Evolutionary conservation across 2,113 vertebrate species (phyloP).

Genomic region (Dascyllus trimaculatus): DNA sequence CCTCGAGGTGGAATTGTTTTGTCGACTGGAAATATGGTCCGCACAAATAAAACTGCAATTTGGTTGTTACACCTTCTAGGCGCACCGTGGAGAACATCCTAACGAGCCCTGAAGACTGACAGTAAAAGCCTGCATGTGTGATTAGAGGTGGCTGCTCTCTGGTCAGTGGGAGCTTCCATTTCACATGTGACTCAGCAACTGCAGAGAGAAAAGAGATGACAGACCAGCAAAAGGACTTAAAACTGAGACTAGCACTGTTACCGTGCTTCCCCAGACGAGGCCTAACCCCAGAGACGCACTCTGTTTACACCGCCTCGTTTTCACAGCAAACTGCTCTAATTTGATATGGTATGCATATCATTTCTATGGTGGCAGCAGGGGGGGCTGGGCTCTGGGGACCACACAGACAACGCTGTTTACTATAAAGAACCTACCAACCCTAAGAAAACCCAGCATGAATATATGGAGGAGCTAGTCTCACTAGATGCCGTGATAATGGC

Average conservation of each 20-base stretch:
- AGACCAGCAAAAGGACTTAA: neutral
- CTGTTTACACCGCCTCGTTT: slow-evolving; percentile 26
- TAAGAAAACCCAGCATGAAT: slow-evolving; percentile 34
- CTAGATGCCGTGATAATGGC: neutral
- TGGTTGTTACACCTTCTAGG: no score
- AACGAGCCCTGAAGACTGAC: neutral
- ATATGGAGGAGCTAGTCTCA: neutral
- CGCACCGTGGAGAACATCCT: neutral
- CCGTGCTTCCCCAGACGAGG: slow-evolving; percentile 33
- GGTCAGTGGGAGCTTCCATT: neutral
- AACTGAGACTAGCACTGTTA: neutral
- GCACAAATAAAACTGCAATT: neutral
- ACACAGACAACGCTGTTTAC: slow-evolving; percentile 39
- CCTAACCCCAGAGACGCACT: slow-evolving; percentile 74
- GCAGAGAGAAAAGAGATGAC: slow-evolving; percentile 8
- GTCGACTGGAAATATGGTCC: neutral
- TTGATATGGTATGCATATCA: slow-evolving; percentile 52
- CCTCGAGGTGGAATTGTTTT: neutral
- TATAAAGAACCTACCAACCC: slow-evolving; percentile 39
- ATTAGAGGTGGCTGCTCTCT: neutral
- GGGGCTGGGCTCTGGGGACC: slow-evolving; percentile 31
- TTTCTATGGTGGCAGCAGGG: slow-evolving; percentile 24
- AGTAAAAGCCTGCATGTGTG: neutral
- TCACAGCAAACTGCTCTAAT: slow-evolving; percentile 51
- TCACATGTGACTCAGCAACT: slow-evolving; percentile 50